Conservation (phyloP, 2,797 vertebrate species). For the Hafferia zeledoni region DNA sequence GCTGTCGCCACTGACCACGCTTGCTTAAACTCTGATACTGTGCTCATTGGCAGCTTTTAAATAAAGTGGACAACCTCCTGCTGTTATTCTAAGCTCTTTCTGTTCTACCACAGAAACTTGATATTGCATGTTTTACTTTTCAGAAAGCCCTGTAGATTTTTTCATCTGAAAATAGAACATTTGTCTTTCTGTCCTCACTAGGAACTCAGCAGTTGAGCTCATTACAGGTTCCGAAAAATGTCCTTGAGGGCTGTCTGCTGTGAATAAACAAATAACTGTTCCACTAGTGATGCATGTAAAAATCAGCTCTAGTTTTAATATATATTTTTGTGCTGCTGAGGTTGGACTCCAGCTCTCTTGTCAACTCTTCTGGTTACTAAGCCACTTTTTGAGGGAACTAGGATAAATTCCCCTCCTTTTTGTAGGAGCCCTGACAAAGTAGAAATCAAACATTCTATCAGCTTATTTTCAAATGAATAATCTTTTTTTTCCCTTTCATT, state of each 20-base stretch:
- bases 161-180: not conserved
- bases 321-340: not conserved
- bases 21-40: not conserved
- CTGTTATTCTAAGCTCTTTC: not conserved
- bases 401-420: not conserved
- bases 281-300: not conserved
- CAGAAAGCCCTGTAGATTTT: not conserved
- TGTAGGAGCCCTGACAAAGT: not conserved
- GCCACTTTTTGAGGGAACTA: not conserved
- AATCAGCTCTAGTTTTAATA: not conserved
- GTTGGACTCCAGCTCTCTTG: not conserved
- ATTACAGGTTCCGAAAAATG: not conserved
- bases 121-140: not conserved
- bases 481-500: not conserved
- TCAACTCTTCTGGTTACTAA: not conserved
- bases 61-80: not conserved
- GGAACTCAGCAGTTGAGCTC: not conserved
- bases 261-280: not conserved
- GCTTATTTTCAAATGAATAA: not conserved
- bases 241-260: not conserved
- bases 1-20: not conserved
- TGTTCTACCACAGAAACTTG: not conserved
- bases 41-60: not conserved
- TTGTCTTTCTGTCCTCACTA: not conserved
- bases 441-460: not conserved